phyloP scores from a whole-genome alignment of 2,888 invertebrate genomes.

The Cheilosia variabilis region DNA sequence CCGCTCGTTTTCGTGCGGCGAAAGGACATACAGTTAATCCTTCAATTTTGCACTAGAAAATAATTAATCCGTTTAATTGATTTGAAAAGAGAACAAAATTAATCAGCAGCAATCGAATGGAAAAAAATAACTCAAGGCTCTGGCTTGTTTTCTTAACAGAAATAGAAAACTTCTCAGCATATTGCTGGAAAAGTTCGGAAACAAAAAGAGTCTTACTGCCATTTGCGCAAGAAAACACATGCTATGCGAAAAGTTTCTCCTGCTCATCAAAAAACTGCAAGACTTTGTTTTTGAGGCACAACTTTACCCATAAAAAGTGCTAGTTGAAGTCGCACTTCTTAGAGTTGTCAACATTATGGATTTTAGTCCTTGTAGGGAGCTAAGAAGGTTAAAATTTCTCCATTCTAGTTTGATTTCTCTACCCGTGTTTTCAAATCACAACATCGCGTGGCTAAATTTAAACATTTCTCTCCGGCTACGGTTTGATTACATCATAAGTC shows the following conservation, averaged over 20 bases:
- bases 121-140: background rate
- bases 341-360: slow-evolving; percentile 34
- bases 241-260: slow-evolving; percentile 16
- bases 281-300: slow-evolving; percentile 4
- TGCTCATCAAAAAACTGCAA: slow-evolving; percentile 28
- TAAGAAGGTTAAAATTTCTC: background rate
- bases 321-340: slow-evolving; percentile 4
- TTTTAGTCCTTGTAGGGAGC: background rate
- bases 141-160: too few species aligned
- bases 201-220: background rate
- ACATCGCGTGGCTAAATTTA: too few species aligned
- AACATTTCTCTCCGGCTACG: too few species aligned
- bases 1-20: background rate
- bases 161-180: slow-evolving; percentile 5
- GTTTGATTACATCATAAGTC: too few species aligned
- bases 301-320: slow-evolving; percentile 14
- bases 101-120: too few species aligned
- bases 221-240: slow-evolving; percentile 36
- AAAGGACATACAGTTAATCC: slow-evolving; percentile 8
- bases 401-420: too few species aligned
- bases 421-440: too few species aligned
- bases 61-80: slow-evolving; percentile 1
- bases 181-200: background rate
- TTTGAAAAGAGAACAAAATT: background rate
- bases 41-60: background rate